These are phyloP conservation scores for Oryzias melastigma DNA, from an alignment of 2,113 vertebrate species.

Conservation along the genomic window DNA sequence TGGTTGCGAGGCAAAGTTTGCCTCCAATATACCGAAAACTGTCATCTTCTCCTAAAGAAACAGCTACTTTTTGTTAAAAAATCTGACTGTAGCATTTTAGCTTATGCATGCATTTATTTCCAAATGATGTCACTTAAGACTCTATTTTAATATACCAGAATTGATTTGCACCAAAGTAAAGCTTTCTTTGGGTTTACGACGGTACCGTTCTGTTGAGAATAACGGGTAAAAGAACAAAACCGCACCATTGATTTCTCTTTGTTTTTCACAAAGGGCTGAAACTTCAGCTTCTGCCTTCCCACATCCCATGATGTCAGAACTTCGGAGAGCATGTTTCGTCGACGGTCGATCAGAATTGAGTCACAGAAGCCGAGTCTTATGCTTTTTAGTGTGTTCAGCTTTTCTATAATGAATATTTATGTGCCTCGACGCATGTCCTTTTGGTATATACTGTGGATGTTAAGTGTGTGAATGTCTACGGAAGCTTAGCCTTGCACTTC, in stretches of 20 bases:
- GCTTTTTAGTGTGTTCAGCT: conserved; percentile 54
- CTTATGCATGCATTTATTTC: too few relatives aligned
- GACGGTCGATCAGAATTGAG: conserved; percentile 44
- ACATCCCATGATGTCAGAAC: conserved; percentile 63
- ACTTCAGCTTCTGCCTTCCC: conserved; percentile 69
- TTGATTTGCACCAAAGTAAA: too few relatives aligned
- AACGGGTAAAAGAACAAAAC: conserved; percentile 24
- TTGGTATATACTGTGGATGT: conserved; percentile 59
- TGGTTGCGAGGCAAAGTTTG: conserved; percentile 24
- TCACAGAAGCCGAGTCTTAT: conserved; percentile 42
- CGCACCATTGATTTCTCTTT: conserved; percentile 50
- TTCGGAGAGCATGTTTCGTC: conserved; percentile 52
- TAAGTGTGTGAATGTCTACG: conserved; percentile 64
- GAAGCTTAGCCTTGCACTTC: conserved; percentile 60
- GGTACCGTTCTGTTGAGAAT: conserved; percentile 1
- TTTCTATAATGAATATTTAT: conserved; percentile 61
- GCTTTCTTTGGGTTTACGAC: too few relatives aligned
- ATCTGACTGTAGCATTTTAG: too few relatives aligned
- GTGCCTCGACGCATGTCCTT: conserved; percentile 72
- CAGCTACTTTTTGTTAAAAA: too few relatives aligned
- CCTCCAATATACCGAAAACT: background rate
- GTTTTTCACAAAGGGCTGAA: conserved; percentile 68
- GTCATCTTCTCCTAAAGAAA: too few relatives aligned
- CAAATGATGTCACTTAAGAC: too few relatives aligned
- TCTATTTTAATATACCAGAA: too few relatives aligned